Conservation (phyloP, 2,113 vertebrate genomes). For the Zosterops lateralis region DNA sequence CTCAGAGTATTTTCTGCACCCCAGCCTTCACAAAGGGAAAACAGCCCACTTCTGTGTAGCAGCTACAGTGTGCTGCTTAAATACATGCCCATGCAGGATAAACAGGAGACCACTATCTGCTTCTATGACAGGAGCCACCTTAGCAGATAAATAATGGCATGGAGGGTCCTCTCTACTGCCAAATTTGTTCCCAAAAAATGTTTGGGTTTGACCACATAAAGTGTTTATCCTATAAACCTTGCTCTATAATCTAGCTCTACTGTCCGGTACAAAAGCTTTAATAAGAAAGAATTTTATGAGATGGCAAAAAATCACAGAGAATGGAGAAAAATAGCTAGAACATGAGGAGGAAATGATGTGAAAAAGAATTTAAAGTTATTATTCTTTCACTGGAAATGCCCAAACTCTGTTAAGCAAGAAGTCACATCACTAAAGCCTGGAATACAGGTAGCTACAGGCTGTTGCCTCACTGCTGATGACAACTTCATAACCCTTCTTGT, state of each 20-base stretch:
- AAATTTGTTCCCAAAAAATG: not conserved
- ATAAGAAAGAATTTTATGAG: not conserved
- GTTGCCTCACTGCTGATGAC: not conserved
- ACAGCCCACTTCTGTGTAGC: not conserved
- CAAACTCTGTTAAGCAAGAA: not conserved
- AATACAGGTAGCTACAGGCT: not conserved
- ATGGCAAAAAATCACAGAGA: not conserved
- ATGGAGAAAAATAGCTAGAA: not conserved
- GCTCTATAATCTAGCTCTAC: not conserved
- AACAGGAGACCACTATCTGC: not conserved
- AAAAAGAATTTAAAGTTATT: not conserved
- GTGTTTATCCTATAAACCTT: not conserved
- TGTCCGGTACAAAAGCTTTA: not conserved
- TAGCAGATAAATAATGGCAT: not conserved
- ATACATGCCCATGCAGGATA: fast-evolving
- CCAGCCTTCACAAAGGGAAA: not conserved
- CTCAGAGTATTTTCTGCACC: not conserved
- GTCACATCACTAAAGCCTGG: not conserved
- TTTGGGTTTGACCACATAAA: not conserved
- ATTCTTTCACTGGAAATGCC: not conserved
- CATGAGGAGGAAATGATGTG: not conserved
- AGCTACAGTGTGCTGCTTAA: not conserved
- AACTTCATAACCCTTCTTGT: not conserved
- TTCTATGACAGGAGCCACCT: not conserved
- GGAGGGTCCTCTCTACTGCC: not conserved